Base-by-base conservation (phyloP, 2,113 vertebrate species). In the Donacobius atricapilla region DNA sequence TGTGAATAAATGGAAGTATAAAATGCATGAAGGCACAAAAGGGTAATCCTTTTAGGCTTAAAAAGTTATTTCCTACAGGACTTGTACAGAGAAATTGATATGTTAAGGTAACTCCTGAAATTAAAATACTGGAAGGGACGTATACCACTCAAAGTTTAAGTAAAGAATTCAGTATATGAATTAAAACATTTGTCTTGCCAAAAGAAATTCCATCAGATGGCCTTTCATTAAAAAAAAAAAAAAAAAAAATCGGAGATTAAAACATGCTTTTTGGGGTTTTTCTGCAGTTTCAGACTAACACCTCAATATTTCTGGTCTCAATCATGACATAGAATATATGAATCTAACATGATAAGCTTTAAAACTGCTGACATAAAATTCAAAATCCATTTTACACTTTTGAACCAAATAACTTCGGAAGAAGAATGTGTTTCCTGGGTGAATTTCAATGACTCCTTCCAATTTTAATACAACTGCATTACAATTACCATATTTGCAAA, bases 401-500 rank as follows among this genome's bases (percentile, higher is more conserved):
- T 75, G 42, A 91, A 33, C 37, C 78, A 84, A 91, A 80, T 69
- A 76, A 86, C 40, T 76, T 40, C 7, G 21, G 77, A 86, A 95
- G 44, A 80, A 82, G 27, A 42, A 6, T 18, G 9, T 70, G 37
- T 25, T 81, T 91, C 53, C 79, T 95, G 77, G n/a, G 33, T 40
- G 72, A 86, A 94, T 95, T 88, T 65, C 76, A 71, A 96, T 93
- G 42, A 60, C 44, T 87, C 65, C 77, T 94, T 95, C 76, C 61
- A 87, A 69, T 90, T 93, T 88, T 82, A 94, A 95, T 89, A 94
- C 82, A 87, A 93, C 83, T 88, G 87, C 61, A 91, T 87, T 86
- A 94, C 68, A 92, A 93, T 94, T 91, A 96, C 72, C 39, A 25
- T 92, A 95, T 97, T 95, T 94, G 69, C 79, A 94, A 96, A 92